Percentiles rank a stretch among this genome's conserved stretches.
phyloP scores from a whole-genome alignment of 2,888 invertebrate species.

The Anoncus sp. region DNA sequence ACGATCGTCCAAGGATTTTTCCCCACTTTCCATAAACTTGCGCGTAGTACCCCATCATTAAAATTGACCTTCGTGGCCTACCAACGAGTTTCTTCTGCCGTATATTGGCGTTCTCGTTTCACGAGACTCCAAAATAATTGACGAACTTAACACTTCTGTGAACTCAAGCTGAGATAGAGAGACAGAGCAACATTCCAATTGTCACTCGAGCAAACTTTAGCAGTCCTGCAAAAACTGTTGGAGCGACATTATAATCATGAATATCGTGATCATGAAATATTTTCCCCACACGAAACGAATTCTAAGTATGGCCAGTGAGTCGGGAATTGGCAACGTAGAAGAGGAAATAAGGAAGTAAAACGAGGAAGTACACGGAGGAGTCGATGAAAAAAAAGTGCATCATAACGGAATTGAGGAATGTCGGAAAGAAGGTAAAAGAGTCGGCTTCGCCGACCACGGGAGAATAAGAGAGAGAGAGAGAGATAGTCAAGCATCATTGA shows the following conservation, averaged over 20 bases:
- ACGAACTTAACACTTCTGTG: constrained; percentile 33
- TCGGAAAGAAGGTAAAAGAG: constrained; percentile 29
- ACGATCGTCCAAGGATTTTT: too few relatives aligned
- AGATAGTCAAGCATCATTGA: constrained; percentile 52
- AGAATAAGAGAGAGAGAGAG: too few relatives aligned
- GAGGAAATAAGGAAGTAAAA: constrained; percentile 7
- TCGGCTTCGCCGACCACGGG: constrained; percentile 37
- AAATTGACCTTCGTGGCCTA: too few relatives aligned
- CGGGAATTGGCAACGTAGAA: constrained; percentile 9
- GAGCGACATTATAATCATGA: too few relatives aligned
- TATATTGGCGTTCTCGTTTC: too few relatives aligned
- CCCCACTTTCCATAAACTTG: too few relatives aligned
- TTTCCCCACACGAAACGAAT: background rate
- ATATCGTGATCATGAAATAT: background rate
- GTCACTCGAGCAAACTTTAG: constrained; percentile 8
- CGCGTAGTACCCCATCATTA: too few relatives aligned
- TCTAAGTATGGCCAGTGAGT: background rate
- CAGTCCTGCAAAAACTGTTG: too few relatives aligned
- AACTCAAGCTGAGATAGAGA: background rate
- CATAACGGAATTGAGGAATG: constrained; percentile 49
- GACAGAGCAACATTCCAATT: background rate
- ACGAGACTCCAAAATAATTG: too few relatives aligned
- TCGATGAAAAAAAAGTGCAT: constrained; percentile 53
- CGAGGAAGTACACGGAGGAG: constrained; percentile 14
- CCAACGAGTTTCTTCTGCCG: too few relatives aligned